These are phyloP conservation scores for Saccostrea echinata DNA, from an alignment of 1,140 invertebrate genomes.

Conservation along the genomic window DNA sequence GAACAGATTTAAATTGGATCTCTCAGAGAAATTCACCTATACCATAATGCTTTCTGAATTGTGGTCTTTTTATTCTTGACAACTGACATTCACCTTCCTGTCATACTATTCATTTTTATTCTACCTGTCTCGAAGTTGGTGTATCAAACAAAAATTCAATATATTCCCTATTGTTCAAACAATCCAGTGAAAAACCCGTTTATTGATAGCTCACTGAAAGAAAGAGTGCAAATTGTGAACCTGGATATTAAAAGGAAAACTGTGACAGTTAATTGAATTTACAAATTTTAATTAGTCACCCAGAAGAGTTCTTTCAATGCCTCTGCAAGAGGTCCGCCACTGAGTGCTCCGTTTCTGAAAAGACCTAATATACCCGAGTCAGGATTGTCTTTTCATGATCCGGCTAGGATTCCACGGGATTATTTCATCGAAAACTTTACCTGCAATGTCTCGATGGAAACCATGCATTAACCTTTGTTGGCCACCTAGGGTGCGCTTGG, in stretches of 20 bases:
- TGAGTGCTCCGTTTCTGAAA: background rate
- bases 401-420: slow-evolving; percentile 19
- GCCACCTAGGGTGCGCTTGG: slow-evolving; percentile 45
- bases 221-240: slow-evolving; percentile 27
- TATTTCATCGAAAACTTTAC: slow-evolving; percentile 53
- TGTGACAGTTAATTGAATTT: slow-evolving; percentile 56
- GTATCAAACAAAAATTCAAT: slow-evolving; percentile 40
- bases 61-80: background rate
- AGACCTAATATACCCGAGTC: background rate
- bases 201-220: background rate
- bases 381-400: background rate
- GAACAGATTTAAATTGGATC: background rate
- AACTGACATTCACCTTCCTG: background rate
- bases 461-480: slow-evolving; percentile 50
- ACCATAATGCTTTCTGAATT: background rate
- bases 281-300: slow-evolving; percentile 58
- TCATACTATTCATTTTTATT: background rate
- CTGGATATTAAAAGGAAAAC: slow-evolving; percentile 10
- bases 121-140: slow-evolving; percentile 18
- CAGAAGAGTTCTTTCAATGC: slow-evolving; percentile 52
- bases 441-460: slow-evolving; percentile 53
- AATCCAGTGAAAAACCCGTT: background rate
- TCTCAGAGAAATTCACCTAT: background rate
- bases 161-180: background rate
- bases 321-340: slow-evolving; percentile 32